Evolutionary conservation across 2,797 vertebrate species (phyloP), one percentile per base, ranked within the genome.

Genomic region (Pyrocephalus nanus): DNA sequence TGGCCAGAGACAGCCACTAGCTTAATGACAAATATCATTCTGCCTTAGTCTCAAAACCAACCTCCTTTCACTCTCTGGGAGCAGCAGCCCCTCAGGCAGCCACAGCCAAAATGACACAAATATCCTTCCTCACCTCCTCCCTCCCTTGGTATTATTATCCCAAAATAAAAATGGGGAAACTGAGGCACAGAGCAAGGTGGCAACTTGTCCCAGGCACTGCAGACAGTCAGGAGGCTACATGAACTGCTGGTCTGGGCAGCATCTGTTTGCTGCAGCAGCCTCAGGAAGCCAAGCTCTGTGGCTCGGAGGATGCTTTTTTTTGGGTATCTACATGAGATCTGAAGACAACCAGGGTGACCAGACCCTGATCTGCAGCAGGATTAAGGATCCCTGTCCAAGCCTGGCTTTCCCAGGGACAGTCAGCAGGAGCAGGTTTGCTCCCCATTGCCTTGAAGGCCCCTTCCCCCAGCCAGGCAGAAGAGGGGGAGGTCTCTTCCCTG

Each of bases 11-110:
- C 43, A 91, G 51, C 10, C 62, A 82, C 54, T 40, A 38, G 20
- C 66, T 88, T 32, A 76, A 89, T 21, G 7, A 12, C 25, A 85
- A 55, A 23, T 50, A 64, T 11, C 26, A 21, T 89, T 75, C 55
- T 90, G 54, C 57, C n/a, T 80, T 40, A 53, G 42, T 83, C 26
- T 83, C 42, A 80, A 80, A 94, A 54, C 18, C 58, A 87, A 54
- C 8, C 2, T 86, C 4, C 45, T 87, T 62, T 79, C 57, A 32
- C 30, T 23, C 26, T 42, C 75, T 64, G 38, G 23, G 19, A 86
- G 47, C 42, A 77, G 53, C 22, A 77, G 50, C 17, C 13, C 18
- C 5, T 67, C 72, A 87, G 34, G 32, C n/a, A 74, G 34, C 5
- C 9, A 71, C 36, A 67, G 29, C 19, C 29, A 47, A 50, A 67